Percentiles rank a stretch among this genome's conserved stretches.
Conservation (phyloP, 2,113 vertebrate species). For the Prochilodus magdalenae region DNA sequence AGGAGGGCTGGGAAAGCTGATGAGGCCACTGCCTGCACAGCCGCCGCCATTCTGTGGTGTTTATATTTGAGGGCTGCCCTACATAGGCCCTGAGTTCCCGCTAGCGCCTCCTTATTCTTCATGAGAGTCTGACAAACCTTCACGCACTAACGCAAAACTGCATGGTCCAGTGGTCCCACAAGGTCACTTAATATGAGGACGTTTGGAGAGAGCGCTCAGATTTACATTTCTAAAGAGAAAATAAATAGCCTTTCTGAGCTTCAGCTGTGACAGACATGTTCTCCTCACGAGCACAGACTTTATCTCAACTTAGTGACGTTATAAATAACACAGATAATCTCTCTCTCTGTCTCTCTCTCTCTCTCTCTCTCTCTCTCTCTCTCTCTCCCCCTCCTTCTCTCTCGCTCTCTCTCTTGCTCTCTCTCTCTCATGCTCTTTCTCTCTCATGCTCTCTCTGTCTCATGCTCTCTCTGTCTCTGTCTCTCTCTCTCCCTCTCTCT, state of each 20-base stretch:
- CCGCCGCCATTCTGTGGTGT: background rate
- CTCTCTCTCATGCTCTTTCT: no score
- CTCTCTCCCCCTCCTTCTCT: background rate
- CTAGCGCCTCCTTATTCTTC: background rate
- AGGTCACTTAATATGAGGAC: constrained; percentile 19
- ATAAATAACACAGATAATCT: background rate
- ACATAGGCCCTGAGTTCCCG: background rate
- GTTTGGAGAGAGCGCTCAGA: background rate
- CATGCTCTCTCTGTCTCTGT: no score
- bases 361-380: constrained; percentile 9
- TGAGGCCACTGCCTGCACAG: background rate
- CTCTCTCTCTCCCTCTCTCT: no score
- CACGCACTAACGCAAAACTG: background rate
- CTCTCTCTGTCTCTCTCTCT: constrained; percentile 1
- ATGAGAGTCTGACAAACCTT: background rate
- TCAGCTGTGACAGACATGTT: background rate
- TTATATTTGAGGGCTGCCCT: background rate
- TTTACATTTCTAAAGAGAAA: constrained; percentile 21
- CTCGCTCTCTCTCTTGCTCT: background rate
- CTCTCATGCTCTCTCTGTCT: no score
- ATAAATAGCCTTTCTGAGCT: constrained; percentile 10
- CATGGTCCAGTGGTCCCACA: background rate
- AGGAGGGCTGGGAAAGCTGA: background rate
- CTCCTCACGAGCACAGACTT: background rate
- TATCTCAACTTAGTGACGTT: constrained; percentile 2